phyloP scores from a whole-genome alignment of 2,113 vertebrate species.

The Otolemur garnettii region DNA sequence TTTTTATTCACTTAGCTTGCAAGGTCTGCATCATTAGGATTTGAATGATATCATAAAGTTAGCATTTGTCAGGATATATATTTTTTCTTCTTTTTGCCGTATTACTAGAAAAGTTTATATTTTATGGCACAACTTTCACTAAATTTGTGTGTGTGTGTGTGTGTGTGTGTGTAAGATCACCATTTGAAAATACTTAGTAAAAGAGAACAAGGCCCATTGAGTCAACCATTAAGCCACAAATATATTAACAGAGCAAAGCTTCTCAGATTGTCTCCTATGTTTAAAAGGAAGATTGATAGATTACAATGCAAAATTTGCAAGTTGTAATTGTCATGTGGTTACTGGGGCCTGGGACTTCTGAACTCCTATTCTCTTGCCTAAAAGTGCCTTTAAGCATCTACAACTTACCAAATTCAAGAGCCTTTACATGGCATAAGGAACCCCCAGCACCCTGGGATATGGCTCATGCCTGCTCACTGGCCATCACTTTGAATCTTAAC shows the following conservation, averaged over 20 bases:
- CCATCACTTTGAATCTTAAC: background rate
- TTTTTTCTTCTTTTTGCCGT: background rate
- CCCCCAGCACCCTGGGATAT: background rate
- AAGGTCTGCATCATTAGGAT: background rate
- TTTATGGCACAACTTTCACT: background rate
- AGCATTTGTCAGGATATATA: background rate
- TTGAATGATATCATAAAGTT: slow-evolving; percentile 1
- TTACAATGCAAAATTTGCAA: background rate
- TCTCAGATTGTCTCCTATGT: background rate
- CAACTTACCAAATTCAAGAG: background rate
- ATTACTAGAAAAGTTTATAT: background rate
- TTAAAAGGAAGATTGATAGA: slow-evolving; percentile 26
- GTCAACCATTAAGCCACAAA: background rate
- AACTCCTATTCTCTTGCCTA: background rate
- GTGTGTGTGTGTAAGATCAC: background rate
- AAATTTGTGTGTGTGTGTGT: too few species aligned
- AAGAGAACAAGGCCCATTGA: background rate
- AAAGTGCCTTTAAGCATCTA: background rate
- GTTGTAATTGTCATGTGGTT: background rate
- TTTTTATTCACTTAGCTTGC: background rate
- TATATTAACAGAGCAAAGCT: background rate
- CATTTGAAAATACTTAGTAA: background rate
- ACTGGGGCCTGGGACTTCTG: background rate
- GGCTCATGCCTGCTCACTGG: background rate
- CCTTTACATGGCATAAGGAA: background rate